Base-by-base conservation (phyloP, 2,888 invertebrate species). In the Aphidoletes aphidimyza region DNA sequence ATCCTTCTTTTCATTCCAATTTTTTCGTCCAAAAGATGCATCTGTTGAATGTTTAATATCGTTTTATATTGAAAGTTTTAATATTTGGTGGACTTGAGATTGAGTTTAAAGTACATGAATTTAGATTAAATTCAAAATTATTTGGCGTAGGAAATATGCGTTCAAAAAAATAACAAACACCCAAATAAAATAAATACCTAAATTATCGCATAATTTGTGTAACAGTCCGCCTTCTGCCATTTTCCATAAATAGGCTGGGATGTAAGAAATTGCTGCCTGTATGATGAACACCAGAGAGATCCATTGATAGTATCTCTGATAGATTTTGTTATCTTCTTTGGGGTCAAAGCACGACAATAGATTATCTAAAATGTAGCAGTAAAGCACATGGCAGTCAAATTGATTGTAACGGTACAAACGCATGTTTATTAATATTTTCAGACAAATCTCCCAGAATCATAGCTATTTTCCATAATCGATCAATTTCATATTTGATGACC, bases 231-330 rank as follows among this genome's bases (percentile, higher is more conserved):
- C 34, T 54, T 84, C 84, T 9, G 49, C 47, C 1, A 54, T 22
- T 54, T 84, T 84, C 84, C 84, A 84, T 22, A 84, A n/a, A 17
- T 34, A 49, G 0, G 30, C 54, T 9, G 84, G 84, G 8, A 49
- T 34, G n/a, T 47, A 84, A 3, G 49, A 84, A 14, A 84, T 5
- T 19, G 19, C 47, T n/a, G 84, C 84, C 22, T 84, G 49, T 1
- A 84, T 14, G 22, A 84, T 8, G 19, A 84, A 22, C 19, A 84
- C 5, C 0, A 84, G 14, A 0, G 37, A 3, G 36, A 84, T 36
- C 84, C 84, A 84, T 54, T 47, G 84, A 84, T 84, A 84, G 54
- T 84, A 84, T 5, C 36, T 2, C n/a, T 84, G 49, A 36, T 49
- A 26, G 6, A 49, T n/a, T 36, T 14, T 30, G 19, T 49, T 30